Base-by-base conservation (phyloP, 2,797 vertebrate genomes). In the Helostoma temminkii region DNA sequence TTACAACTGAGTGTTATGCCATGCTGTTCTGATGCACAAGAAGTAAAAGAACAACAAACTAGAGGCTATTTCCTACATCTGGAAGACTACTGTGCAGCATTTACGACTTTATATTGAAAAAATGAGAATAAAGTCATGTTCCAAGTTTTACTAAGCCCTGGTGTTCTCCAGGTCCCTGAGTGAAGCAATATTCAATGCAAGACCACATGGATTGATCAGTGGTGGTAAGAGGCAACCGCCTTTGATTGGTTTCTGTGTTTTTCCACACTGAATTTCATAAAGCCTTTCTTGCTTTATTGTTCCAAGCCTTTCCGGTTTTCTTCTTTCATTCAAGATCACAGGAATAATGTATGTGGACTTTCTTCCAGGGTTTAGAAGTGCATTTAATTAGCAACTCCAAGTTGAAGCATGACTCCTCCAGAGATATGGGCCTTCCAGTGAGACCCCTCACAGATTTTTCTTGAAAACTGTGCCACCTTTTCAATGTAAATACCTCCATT, bases 331-430 rank as follows among this genome's bases (percentile, higher is more conserved):
- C 12, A 34, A 28, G 21, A 59, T 61, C 36, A 6, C 26, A 62
- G 48, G 45, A 53, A 46, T 41, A 46, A 58, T 28, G 52, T 2
- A 18, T 3, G 6, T 19, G 37, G 22, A 36, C 63, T 46, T 36
- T 18, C 45, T 47, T 52, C 56, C 25, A 8, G 61, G 57, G 48
- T 12, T 63, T 66, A 45, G 39, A 61, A 10, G 28, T 50, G 30
- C 55, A 65, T 84, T 80, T 32, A 74, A 81, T 84, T 28, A 71
- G 55, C 62, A 46, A 21, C 54, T 50, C 36, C 39, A 53, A 21
- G 11, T 10, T 45, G 21, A 70, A 41, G 34, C 10, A 6, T 4
- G 67, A 71, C 54, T 55, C 66, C 28, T 63, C 5, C 25, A 60
- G 73, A 72, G 25, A 10, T 1, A 4, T 0, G 3, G 43, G 18